Evolutionary conservation across 2,888 invertebrate species (phyloP).

Genomic region (Caenorhabditis panamensis): DNA sequence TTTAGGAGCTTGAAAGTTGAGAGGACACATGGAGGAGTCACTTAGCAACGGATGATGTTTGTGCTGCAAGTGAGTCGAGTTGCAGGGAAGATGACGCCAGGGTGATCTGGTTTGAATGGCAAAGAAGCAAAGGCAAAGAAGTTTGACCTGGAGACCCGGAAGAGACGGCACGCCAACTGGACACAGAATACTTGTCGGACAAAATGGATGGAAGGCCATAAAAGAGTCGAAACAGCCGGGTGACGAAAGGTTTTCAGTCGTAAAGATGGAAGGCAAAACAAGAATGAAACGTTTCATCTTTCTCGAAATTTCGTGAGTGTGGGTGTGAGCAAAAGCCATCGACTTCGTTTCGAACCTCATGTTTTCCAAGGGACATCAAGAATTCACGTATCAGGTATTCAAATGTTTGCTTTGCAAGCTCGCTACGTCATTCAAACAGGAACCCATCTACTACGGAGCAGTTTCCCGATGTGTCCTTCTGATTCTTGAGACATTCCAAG

Average conservation of each 20-base stretch:
- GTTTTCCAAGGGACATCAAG: background rate
- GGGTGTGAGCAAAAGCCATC: background rate
- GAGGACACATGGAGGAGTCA: conserved; percentile 23
- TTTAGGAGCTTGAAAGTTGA: conserved; percentile 5
- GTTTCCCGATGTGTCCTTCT: background rate
- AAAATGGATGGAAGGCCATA: conserved; percentile 36
- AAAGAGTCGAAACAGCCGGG: conserved; percentile 25
- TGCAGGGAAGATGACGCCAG: conserved; percentile 9
- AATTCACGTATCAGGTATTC: conserved; percentile 34
- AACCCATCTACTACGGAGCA: background rate
- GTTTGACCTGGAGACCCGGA: conserved; percentile 24
- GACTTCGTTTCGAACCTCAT: background rate
- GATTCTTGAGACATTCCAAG: conserved; percentile 3
- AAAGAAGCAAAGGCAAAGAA: no score
- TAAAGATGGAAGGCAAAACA: conserved; percentile 5
- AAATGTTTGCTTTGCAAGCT: conserved; percentile 23
- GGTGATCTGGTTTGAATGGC: conserved; percentile 5
- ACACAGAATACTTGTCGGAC: conserved; percentile 22
- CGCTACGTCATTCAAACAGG: background rate
- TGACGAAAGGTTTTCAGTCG: conserved; percentile 2
- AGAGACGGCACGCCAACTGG: conserved; percentile 28
- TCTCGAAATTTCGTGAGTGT: background rate
- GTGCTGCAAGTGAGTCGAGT: conserved; percentile 20
- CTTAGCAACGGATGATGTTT: conserved; percentile 48
- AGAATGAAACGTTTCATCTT: conserved; percentile 6